Evolutionary conservation across 2,797 vertebrate genomes (phyloP).

Genomic region (Syndactyla subalaris): DNA sequence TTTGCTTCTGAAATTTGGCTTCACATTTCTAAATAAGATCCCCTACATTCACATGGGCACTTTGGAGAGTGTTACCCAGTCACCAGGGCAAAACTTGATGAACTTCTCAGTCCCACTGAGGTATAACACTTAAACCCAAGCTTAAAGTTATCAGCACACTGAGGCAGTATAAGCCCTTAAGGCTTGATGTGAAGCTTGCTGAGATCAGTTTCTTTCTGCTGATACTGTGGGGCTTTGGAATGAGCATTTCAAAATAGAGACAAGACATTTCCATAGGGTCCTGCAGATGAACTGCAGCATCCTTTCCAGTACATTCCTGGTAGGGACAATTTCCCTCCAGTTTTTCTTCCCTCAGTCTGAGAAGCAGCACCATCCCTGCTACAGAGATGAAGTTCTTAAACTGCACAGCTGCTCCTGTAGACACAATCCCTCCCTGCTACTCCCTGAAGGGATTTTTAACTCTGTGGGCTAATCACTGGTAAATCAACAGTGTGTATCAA

Average conservation of each 20-base stretch:
- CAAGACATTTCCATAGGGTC: neutral
- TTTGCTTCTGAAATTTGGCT: neutral
- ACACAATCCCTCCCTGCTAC: neutral
- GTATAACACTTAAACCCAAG: neutral
- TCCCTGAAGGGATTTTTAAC: neutral
- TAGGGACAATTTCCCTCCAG: neutral
- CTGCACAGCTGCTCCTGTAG: neutral
- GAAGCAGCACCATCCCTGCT: neutral
- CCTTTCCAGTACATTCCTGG: neutral
- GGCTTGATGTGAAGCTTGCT: neutral
- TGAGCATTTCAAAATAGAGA: neutral
- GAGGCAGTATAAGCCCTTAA: neutral
- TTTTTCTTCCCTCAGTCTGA: neutral
- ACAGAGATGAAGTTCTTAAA: neutral
- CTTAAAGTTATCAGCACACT: neutral
- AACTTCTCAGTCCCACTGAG: neutral
- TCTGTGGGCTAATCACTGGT: neutral
- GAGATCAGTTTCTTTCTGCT: neutral
- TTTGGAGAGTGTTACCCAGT: neutral
- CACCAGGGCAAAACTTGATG: neutral
- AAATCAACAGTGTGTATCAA: constrained; percentile 15
- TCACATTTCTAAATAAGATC: neutral
- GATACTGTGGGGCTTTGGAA: neutral
- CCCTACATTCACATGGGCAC: neutral
- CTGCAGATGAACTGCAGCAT: neutral